phyloP scores from a whole-genome alignment of 1,140 invertebrate species.

The Euwallacea fornicatus region DNA sequence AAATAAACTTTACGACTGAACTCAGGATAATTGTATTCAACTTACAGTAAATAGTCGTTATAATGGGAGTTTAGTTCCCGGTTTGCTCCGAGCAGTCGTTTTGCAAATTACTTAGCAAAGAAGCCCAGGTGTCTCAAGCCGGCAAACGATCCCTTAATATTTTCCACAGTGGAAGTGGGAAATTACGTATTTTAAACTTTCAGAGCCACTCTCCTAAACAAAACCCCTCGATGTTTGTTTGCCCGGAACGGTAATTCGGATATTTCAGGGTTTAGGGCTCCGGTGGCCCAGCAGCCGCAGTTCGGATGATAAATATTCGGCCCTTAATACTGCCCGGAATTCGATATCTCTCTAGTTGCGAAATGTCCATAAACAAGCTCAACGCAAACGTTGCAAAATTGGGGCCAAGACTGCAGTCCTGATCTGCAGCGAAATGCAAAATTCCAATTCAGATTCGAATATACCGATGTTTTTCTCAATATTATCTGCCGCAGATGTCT shows the following conservation, averaged over 20 bases:
- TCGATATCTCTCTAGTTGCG: too few relatives aligned
- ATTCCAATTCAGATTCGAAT: too few relatives aligned
- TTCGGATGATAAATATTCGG: too few relatives aligned
- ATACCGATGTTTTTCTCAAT: too few relatives aligned
- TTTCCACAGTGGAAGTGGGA: constrained; percentile 20
- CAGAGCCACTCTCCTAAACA: constrained; percentile 23
- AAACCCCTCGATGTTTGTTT: constrained; percentile 16
- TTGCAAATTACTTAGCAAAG: constrained; percentile 30
- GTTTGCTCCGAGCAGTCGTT: constrained; percentile 24
- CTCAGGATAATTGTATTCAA: constrained; percentile 27
- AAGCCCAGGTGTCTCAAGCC: constrained; percentile 30
- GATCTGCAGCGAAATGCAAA: too few relatives aligned
- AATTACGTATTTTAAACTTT: constrained; percentile 26
- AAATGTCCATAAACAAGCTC: too few relatives aligned
- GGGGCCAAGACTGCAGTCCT: too few relatives aligned
- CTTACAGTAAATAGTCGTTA: constrained; percentile 26
- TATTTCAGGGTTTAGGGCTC: background rate
- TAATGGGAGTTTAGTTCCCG: constrained; percentile 25
- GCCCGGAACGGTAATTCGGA: constrained; percentile 15
- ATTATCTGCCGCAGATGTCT: too few relatives aligned
- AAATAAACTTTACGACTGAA: constrained; percentile 16
- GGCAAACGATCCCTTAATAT: constrained; percentile 29
- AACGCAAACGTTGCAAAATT: too few relatives aligned
- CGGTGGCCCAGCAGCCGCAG: too few relatives aligned
- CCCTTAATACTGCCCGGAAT: too few relatives aligned